Percentiles rank a stretch among this genome's conserved stretches.
Conservation (phyloP, 2,113 vertebrate genomes). For the Saimiri boliviensis region DNA sequence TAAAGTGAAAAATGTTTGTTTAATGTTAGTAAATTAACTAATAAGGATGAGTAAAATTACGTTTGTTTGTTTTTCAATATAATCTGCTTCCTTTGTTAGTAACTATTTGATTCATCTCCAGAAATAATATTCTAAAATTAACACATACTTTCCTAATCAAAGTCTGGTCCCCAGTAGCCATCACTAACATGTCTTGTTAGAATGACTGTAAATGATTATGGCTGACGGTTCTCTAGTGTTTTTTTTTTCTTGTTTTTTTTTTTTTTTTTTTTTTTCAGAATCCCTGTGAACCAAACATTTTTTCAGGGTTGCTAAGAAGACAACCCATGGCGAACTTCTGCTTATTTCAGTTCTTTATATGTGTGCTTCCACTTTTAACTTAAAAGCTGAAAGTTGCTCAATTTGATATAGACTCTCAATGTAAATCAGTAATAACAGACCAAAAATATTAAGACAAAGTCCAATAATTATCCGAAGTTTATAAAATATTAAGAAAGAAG, state of each 20-base stretch:
- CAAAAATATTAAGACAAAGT: background rate
- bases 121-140: slow-evolving; percentile 3
- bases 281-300: background rate
- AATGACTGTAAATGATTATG: background rate
- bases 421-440: background rate
- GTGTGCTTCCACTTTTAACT: slow-evolving; percentile 51
- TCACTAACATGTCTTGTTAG: background rate
- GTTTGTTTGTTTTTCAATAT: background rate
- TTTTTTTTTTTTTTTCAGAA: background rate
- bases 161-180: background rate
- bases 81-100: background rate
- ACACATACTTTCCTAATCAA: background rate
- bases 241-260: background rate
- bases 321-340: background rate
- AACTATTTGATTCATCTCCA: background rate
- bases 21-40: background rate
- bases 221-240: background rate
- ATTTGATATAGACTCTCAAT: background rate
- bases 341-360: slow-evolving; percentile 49
- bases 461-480: background rate
- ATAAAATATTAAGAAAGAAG: slow-evolving; percentile 26
- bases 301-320: slow-evolving; percentile 33
- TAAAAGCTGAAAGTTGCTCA: background rate
- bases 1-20: background rate
- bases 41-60: background rate